These are phyloP conservation scores for Neodiprion virginianus DNA, from an alignment of 1,140 invertebrate species.

Conservation along the genomic window DNA sequence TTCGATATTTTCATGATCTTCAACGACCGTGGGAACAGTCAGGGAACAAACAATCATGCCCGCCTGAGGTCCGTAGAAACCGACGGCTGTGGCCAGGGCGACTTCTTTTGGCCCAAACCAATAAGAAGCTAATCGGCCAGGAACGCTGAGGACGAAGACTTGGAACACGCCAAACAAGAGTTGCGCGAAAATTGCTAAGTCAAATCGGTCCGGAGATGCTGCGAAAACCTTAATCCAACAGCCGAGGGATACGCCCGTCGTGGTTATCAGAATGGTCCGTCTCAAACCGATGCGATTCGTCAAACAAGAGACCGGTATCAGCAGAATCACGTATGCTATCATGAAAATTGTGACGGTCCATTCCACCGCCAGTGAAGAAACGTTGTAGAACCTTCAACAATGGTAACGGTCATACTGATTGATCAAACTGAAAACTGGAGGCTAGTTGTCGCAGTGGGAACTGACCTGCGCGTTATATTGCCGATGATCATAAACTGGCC, in stretches of 20 bases:
- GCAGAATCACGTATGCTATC: background rate
- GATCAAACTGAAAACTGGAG: too few relatives aligned
- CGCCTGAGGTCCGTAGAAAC: conserved; percentile 81
- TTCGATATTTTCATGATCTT: conserved; percentile 46
- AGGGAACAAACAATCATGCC: conserved; percentile 50
- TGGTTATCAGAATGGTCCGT: conserved; percentile 50
- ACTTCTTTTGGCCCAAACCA: conserved; percentile 74
- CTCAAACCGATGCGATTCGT: conserved; percentile 59
- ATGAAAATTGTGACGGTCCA: too few relatives aligned
- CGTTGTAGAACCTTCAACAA: too few relatives aligned
- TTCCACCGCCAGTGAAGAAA: too few relatives aligned
- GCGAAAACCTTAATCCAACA: conserved; percentile 78
- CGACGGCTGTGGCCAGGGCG: conserved; percentile 76
- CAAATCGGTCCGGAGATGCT: conserved; percentile 64
- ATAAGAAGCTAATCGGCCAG: conserved; percentile 72
- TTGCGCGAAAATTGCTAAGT: conserved; percentile 70
- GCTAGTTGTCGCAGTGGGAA: too few relatives aligned
- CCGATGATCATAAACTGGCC: too few relatives aligned
- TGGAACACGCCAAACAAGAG: conserved; percentile 68
- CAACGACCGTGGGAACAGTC: conserved; percentile 49
- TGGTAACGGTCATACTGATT: too few relatives aligned
- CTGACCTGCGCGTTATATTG: too few relatives aligned
- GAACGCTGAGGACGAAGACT: conserved; percentile 72
- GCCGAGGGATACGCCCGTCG: conserved; percentile 62
- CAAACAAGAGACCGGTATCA: conserved; percentile 74